These are phyloP conservation scores for Kryphioiulus occultus DNA, from an alignment of 2,888 invertebrate genomes.

Conservation along the genomic window DNA sequence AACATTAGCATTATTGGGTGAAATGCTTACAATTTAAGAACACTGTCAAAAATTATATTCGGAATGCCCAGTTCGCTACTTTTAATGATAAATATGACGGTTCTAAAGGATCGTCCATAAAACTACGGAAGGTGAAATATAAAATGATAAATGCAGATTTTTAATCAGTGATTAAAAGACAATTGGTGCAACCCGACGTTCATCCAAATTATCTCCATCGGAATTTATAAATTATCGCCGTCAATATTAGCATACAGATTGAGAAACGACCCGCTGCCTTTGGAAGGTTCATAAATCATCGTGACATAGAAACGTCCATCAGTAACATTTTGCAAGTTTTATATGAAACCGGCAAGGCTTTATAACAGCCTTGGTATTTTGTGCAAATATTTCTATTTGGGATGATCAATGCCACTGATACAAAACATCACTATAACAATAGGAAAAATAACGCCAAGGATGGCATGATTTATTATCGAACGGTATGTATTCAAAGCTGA, in stretches of 20 bases:
- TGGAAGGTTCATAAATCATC: background rate
- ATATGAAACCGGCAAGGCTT: background rate
- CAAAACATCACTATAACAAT: background rate
- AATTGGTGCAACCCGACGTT: background rate
- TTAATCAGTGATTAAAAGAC: too few species aligned
- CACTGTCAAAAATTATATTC: too few species aligned
- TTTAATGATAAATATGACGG: too few species aligned
- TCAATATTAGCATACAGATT: background rate
- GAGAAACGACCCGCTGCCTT: background rate
- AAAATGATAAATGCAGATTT: too few species aligned
- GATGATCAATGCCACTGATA: background rate
- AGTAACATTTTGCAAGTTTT: background rate
- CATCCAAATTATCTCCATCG: background rate
- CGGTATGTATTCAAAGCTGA: background rate
- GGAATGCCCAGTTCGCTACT: too few species aligned
- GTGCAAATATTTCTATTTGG: background rate
- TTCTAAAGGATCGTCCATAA: too few species aligned
- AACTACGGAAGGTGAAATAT: too few species aligned
- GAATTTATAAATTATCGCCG: background rate
- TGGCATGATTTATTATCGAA: background rate
- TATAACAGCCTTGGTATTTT: background rate
- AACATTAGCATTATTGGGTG: too few species aligned
- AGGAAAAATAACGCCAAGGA: background rate
- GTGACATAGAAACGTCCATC: conserved; percentile 20
- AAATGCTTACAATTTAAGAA: too few species aligned